Conservation (phyloP, 2,797 vertebrate species). For the Premnoplex brunnescens region DNA sequence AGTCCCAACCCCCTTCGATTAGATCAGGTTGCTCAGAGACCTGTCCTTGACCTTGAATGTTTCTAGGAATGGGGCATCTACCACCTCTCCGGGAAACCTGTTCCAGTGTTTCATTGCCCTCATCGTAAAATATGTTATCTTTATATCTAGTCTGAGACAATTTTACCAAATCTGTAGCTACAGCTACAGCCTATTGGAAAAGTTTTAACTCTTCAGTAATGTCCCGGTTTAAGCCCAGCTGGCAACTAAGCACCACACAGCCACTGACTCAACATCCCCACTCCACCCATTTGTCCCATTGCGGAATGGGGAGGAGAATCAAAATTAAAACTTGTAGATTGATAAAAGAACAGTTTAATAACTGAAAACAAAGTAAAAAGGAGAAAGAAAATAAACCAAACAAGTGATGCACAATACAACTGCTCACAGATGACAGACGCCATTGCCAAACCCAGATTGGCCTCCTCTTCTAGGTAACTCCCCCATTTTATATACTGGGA, state of each 20-base stretch:
- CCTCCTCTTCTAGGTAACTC: neutral
- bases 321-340: neutral
- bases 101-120: neutral
- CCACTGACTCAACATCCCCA: accelerated
- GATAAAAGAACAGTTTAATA: neutral
- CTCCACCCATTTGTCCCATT: neutral
- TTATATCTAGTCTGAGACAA: neutral
- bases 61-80: neutral
- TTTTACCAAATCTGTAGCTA: neutral
- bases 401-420: neutral
- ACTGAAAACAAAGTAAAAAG: too few relatives aligned
- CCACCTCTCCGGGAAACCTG: neutral
- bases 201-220: neutral
- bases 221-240: neutral
- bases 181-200: neutral
- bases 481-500: too few relatives aligned
- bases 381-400: neutral
- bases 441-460: neutral
- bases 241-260: neutral
- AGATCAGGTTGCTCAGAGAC: neutral
- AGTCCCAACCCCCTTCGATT: neutral
- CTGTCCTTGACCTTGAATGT: neutral
- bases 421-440: neutral
- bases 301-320: neutral
- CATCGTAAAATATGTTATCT: neutral